Base-by-base conservation (phyloP, 1,140 invertebrate genomes). In the Halyomorpha halys region DNA sequence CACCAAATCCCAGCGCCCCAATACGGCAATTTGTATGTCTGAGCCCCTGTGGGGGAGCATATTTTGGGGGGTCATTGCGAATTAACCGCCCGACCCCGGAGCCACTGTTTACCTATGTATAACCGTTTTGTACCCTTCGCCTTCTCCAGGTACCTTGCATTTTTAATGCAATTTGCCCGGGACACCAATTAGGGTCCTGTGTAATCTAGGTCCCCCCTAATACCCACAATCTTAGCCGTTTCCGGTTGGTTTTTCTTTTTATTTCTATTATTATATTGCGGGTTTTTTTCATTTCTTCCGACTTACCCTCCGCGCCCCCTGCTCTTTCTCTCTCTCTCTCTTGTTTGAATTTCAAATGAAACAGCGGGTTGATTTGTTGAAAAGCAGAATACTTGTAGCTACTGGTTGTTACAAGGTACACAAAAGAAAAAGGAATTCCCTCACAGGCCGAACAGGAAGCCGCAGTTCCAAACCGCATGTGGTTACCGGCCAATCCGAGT, bases 41-140 rank as follows among this genome's bases (percentile, higher is more conserved):
- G 23, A 5, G 18, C 15, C 23, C 53, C 14, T 19, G 18, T 6
- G 9, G n/a, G n/a, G 18, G 23, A 15, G 18, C 53, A 56, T 56
- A 56, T 56, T 56, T 56, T 56, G 18, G 53, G 51, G 18, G 23
- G 53, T 23, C 53, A 56, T 56, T 56, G 53, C 53, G 53, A 56
- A 56, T 56, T 56, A 56, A 56, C 53, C 14, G 47, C 23, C 15
- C 21, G 18, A 3, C 53, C 53, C 53, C 23, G 34, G 6, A 39
- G 34, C 53, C 53, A 21, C 23, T 56, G 53, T 56, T 56, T 56
- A 56, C 53, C 53, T 56, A 56, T 56, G 53, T 56, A 56, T 56
- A 56, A 56, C 23, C 21, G 21, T 56, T 56, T 56, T 56, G 53
- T 56, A 16, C 2, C 19, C 19, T 23, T 19, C 53, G 14, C 23